Base-by-base conservation (phyloP, 2,888 invertebrate species). In the Hipparchia semele region DNA sequence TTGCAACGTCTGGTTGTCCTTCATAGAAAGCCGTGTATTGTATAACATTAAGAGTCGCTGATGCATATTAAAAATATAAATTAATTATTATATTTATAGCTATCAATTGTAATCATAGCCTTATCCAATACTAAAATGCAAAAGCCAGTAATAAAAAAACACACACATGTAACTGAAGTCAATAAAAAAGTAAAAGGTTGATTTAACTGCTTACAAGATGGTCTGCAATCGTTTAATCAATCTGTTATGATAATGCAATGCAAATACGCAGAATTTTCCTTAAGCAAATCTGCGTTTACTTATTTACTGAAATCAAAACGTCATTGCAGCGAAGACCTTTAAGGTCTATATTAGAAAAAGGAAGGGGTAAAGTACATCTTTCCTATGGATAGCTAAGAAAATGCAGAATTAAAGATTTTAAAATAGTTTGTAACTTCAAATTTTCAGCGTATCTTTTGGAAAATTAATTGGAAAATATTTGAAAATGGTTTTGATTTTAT, bases 291-390 rank as follows among this genome's bases (percentile, higher is more conserved):
- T 7, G 56, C 56, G 6, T 13, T 5, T 58, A n/a, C 23, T 9
- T 33, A 39, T 78, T 87, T 88, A 87, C 86, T 85, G 84, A 83
- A 76, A 80, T 90, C 88, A 90, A 51, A 51, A 6, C 51, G 51
- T 51, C 6, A 51, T 8, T 51, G 8, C 51, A 51, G 2, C 39
- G 2, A 39, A 39, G 39, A 39, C 39, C 2, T 4, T 4, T 2
- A 39, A 39, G 2, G 39, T 39, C 39, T 39, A 39, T 5, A 39
- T 39, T 39, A 39, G 5, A 39, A 39, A 39, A 39, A 39, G 23
- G 23, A 23, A 23, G 23, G 23, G 23, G 23, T 23, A 23, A 23
- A 23, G 23, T 23, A 23, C 23, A 23, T 23, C 23, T 23, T 23
- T 23, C 23, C 23, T 23, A 23, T 23, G 23, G 23, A 23, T 23